phyloP scores from a whole-genome alignment of 2,113 vertebrate genomes.

The Cephalopterus ornatus region DNA sequence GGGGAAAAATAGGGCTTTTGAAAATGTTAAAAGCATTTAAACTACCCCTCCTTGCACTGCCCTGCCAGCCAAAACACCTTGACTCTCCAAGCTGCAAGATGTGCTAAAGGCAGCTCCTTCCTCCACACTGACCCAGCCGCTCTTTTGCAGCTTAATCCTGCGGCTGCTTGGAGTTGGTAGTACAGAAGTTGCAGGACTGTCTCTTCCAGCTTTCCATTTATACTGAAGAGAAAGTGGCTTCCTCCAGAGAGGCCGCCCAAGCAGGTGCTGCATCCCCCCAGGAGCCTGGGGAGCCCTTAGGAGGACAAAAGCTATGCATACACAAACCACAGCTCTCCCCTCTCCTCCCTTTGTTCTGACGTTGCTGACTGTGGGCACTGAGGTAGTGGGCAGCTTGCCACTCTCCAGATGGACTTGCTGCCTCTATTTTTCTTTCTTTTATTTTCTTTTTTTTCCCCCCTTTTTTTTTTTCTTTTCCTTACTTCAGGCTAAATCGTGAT shows the following conservation, averaged over 20 bases:
- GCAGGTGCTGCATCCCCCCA: accelerated
- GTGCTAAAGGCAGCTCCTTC: not conserved
- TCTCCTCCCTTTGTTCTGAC: not conserved
- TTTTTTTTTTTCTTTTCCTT: not conserved
- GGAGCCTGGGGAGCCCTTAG: not conserved
- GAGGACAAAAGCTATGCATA: accelerated
- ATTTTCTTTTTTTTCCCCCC: not conserved
- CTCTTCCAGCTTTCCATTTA: not conserved
- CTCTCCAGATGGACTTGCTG: constrained; percentile 52
- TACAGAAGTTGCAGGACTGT: not conserved
- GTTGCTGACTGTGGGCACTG: not conserved
- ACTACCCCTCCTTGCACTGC: not conserved
- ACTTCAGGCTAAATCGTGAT: not conserved
- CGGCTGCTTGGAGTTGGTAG: not conserved
- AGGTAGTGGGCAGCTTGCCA: constrained; percentile 42
- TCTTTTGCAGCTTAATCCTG: not conserved
- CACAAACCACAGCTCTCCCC: not conserved
- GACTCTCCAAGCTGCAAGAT: not conserved
- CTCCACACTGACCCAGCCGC: not conserved
- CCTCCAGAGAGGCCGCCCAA: not conserved
- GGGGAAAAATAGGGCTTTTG: not conserved
- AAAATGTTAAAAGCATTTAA: not conserved
- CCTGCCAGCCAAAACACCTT: not conserved
- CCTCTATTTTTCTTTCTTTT: not conserved
- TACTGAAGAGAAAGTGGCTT: not conserved